Evolutionary conservation across 1,140 invertebrate genomes (phyloP).

Genomic region (Drosophila truncata): DNA sequence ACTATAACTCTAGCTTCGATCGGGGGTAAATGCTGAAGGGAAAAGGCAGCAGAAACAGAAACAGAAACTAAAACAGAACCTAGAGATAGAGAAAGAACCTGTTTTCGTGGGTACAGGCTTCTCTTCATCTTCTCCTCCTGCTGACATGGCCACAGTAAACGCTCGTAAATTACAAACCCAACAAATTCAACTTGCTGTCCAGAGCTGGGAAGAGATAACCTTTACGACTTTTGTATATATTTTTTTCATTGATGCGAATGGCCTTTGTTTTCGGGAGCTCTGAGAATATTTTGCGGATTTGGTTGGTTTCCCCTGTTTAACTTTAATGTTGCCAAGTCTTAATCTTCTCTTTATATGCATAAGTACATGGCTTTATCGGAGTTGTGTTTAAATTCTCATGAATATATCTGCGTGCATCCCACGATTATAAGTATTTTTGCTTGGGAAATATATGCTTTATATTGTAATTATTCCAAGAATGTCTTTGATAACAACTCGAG

Average conservation of each 20-base stretch:
- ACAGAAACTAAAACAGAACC: conserved; percentile 23
- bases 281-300: conserved; percentile 12
- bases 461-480: background rate
- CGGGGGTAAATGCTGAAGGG: conserved; percentile 14
- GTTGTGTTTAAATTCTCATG: background rate
- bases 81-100: conserved; percentile 51
- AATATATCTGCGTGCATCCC: background rate
- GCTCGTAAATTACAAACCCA: conserved; percentile 44
- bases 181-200: conserved; percentile 15
- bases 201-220: background rate
- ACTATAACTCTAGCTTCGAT: conserved; percentile 37
- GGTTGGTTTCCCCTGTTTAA: background rate
- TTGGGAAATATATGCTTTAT: background rate
- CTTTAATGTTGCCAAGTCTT: background rate
- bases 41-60: conserved; percentile 4
- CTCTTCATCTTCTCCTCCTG: background rate
- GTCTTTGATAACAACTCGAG: background rate
- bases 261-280: background rate
- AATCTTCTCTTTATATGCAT: background rate
- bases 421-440: background rate
- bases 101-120: conserved; percentile 19
- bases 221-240: conserved; percentile 3
- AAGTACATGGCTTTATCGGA: background rate
- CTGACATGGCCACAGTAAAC: conserved; percentile 34
- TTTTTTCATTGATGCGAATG: conserved; percentile 20